These are phyloP conservation scores for Acronicta psi DNA, from an alignment of 2,888 invertebrate genomes.

Conservation along the genomic window DNA sequence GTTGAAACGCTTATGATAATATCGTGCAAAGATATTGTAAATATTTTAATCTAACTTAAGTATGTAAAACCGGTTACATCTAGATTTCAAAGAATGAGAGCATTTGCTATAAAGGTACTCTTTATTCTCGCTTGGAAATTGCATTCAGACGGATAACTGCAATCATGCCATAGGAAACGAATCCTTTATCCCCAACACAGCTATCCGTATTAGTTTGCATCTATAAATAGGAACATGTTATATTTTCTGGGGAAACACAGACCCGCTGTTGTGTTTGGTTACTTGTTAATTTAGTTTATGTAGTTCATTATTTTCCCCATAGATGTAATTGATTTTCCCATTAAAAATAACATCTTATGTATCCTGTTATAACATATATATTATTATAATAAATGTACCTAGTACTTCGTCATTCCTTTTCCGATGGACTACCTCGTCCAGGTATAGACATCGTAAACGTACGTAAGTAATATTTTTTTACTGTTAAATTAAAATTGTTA, in stretches of 20 bases:
- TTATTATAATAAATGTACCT: no score
- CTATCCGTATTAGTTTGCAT: not conserved
- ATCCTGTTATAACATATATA: no score
- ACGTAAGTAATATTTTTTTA: no score
- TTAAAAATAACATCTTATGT: no score
- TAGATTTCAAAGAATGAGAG: not conserved
- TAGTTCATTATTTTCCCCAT: no score
- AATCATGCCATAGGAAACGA: constrained; percentile 32
- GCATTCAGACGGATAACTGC: constrained; percentile 15
- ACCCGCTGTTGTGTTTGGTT: no score
- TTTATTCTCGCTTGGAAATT: constrained; percentile 1
- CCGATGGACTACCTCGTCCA: no score
- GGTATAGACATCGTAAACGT: no score
- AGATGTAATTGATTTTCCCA: no score
- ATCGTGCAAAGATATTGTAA: not conserved
- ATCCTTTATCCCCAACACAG: constrained; percentile 9
- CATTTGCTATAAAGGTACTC: not conserved
- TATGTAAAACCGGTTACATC: not conserved
- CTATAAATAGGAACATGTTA: not conserved
- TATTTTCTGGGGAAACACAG: not conserved
- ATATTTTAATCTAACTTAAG: not conserved
- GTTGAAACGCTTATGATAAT: not conserved
- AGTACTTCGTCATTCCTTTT: no score
- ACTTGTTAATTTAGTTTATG: no score
- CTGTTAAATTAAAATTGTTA: constrained; percentile 1